These are phyloP conservation scores for Microtus oregoni DNA, from an alignment of 2,113 vertebrate species.

Conservation along the genomic window DNA sequence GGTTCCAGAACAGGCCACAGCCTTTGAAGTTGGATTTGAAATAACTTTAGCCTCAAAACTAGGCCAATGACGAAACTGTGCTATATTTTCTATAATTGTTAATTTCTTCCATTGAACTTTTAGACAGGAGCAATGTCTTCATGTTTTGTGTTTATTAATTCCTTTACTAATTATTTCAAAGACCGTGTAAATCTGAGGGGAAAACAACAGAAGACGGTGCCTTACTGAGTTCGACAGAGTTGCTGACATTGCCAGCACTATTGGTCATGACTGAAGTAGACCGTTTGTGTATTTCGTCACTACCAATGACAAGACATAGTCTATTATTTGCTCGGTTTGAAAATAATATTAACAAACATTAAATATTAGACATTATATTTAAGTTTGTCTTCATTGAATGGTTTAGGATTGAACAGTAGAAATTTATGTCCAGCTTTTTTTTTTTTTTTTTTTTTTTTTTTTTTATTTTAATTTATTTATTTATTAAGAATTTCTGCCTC, in stretches of 20 bases:
- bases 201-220: neutral
- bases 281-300: neutral
- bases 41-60: neutral
- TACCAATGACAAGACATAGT: neutral
- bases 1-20: neutral
- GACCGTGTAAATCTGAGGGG: too few relatives aligned
- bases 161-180: neutral
- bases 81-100: neutral
- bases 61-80: neutral
- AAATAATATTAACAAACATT: neutral
- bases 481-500: too few relatives aligned
- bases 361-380: neutral
- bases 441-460: too few relatives aligned
- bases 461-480: too few relatives aligned
- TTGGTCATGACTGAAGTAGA: neutral
- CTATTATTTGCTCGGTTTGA: neutral
- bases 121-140: neutral
- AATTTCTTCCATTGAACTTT: neutral
- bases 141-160: neutral
- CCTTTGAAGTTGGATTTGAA: neutral
- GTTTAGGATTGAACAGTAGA: neutral
- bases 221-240: neutral
- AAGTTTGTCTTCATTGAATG: neutral
- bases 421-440: neutral
- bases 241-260: neutral